Conservation (phyloP, 2,113 vertebrate species). For the Periophthalmus modestus region DNA sequence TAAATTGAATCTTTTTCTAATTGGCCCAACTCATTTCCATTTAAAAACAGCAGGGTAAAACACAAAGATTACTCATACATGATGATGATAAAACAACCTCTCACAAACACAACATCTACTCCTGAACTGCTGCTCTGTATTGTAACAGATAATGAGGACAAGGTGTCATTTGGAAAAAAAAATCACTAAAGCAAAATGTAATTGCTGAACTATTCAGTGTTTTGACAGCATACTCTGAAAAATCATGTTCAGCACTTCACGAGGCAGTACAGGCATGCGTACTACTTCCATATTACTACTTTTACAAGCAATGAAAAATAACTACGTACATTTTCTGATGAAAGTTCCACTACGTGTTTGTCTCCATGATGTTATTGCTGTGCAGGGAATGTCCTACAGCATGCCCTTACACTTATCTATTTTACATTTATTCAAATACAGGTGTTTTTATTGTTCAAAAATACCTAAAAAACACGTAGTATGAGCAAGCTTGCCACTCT, state of each 20-base stretch:
- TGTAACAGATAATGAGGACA: neutral
- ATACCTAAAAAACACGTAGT: too few relatives aligned
- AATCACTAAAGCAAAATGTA: neutral
- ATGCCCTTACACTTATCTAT: too few relatives aligned
- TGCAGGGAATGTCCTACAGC: too few relatives aligned
- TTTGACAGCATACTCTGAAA: neutral
- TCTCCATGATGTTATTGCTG: too few relatives aligned
- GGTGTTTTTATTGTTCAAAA: too few relatives aligned
- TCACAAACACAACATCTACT: neutral
- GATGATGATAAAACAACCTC: neutral
- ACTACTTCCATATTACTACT: neutral
- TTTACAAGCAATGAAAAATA: too few relatives aligned
- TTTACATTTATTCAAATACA: too few relatives aligned
- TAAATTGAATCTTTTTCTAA: slow-evolving; percentile 1
- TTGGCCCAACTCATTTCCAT: slow-evolving; percentile 1
- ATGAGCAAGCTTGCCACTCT: too few relatives aligned
- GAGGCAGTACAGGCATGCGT: neutral
- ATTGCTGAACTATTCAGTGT: neutral
- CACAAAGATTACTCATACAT: slow-evolving; percentile 1
- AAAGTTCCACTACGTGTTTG: too few relatives aligned
- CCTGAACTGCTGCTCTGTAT: neutral
- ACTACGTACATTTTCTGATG: too few relatives aligned
- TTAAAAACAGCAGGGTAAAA: neutral
- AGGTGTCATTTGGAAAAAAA: neutral
- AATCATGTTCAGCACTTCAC: neutral